Percentiles rank a stretch among this genome's conserved stretches.
These are phyloP conservation scores for Synergus umbraculus DNA, from an alignment of 2,888 invertebrate species.

Conservation along the genomic window DNA sequence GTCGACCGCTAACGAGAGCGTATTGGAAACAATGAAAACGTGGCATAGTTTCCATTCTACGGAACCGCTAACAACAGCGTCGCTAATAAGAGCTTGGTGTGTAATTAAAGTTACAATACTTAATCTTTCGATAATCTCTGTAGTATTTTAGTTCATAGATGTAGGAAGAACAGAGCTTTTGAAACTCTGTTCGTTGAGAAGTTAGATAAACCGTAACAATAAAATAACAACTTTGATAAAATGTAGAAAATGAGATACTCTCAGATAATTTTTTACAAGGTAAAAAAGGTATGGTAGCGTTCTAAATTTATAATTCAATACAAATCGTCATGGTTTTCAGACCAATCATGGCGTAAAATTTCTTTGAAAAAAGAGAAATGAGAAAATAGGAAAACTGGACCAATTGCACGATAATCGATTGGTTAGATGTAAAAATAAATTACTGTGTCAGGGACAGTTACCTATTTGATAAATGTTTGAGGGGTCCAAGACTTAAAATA, in stretches of 20 bases:
- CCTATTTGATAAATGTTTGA: slow-evolving; percentile 79
- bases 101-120: neutral
- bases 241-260: neutral
- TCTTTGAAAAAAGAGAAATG: neutral
- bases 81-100: no score
- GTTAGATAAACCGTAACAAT: neutral
- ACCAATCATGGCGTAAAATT: slow-evolving; percentile 25
- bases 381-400: neutral
- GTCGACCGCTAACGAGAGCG: no score
- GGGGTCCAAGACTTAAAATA: slow-evolving; percentile 85
- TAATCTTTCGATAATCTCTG: neutral
- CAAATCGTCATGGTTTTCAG: slow-evolving; percentile 27
- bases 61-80: no score
- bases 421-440: neutral
- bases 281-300: slow-evolving; percentile 12
- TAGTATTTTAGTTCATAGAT: neutral
- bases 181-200: neutral
- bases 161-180: neutral
- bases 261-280: slow-evolving; percentile 20
- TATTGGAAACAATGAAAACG: no score
- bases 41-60: no score
- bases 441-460: slow-evolving; percentile 64
- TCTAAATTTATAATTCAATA: slow-evolving; percentile 16
- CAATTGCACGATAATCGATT: slow-evolving; percentile 40
- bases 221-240: slow-evolving; percentile 3